phyloP scores from a whole-genome alignment of 92 coral and sea anemone species.

The Parazoanthus darwini region DNA sequence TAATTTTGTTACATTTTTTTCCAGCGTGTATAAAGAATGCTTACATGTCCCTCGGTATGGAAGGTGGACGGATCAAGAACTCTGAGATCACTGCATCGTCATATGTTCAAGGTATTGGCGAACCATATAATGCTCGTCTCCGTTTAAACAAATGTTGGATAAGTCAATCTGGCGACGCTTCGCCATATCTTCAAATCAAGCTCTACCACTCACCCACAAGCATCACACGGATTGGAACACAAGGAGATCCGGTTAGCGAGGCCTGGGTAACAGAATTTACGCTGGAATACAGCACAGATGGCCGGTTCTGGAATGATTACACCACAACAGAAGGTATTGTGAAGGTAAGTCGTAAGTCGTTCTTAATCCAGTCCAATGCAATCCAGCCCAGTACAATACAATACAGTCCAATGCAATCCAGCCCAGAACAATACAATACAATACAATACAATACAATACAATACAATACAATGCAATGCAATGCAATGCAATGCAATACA shows the following conservation, averaged over 20 bases:
- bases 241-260: neutral
- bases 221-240: constrained; percentile 9
- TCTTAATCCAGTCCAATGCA: neutral
- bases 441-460: too few species aligned
- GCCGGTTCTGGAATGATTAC: constrained; percentile 1
- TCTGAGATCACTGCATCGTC: constrained; percentile 17
- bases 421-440: too few species aligned
- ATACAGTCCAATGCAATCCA: too few species aligned
- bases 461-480: too few species aligned
- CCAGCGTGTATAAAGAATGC: neutral
- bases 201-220: neutral
- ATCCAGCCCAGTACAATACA: neutral
- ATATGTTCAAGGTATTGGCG: neutral
- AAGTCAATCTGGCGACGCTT: neutral
- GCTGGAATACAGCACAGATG: constrained; percentile 11
- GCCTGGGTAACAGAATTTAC: constrained; percentile 25
- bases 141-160: neutral
- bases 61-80: neutral
- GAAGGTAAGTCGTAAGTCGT: neutral
- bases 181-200: constrained; percentile 21
- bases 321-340: neutral
- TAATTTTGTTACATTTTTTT: neutral
- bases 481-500: too few species aligned
- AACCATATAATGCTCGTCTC: constrained; percentile 10
- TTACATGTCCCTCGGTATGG: constrained; percentile 24